phyloP scores from a whole-genome alignment of 2,113 vertebrate genomes.

The Balaenoptera acutorostrata region DNA sequence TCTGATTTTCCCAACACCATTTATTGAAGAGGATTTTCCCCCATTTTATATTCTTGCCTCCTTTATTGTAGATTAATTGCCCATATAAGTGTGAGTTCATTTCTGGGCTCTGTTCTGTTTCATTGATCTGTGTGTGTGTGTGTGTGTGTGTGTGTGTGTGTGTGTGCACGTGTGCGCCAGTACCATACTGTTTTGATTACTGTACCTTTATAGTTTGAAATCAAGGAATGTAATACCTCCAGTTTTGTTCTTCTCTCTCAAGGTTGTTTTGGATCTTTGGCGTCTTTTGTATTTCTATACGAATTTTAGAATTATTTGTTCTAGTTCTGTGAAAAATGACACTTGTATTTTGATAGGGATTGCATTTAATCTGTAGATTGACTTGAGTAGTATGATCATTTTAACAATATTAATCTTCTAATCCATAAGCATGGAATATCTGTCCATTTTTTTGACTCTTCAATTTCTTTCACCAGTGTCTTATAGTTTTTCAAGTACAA shows the following conservation, averaged over 20 bases:
- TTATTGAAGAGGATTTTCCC: not conserved
- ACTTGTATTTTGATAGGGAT: not conserved
- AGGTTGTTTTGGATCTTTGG: not conserved
- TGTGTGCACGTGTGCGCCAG: fast-evolving
- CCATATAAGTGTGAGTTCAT: not conserved
- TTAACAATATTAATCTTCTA: not conserved
- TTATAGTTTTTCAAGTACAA: not conserved
- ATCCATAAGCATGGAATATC: not conserved
- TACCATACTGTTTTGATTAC: not conserved
- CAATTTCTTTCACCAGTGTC: not conserved
- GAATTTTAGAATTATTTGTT: not conserved
- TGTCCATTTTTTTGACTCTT: not conserved
- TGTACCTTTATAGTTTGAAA: not conserved
- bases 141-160: not conserved
- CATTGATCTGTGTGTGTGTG: not conserved
- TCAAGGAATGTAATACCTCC: not conserved
- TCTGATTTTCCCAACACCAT: not conserved
- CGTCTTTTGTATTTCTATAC: not conserved
- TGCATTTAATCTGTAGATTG: not conserved
- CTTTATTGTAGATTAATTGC: not conserved
- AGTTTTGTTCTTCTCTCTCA: not conserved
- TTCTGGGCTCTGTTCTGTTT: not conserved
- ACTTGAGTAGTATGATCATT: not conserved
- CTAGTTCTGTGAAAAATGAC: not conserved
- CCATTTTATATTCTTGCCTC: not conserved